Conservation (phyloP, 37 sponge, comb jelly and placozoan genomes). For the Aphrocallistes beatrix region DNA sequence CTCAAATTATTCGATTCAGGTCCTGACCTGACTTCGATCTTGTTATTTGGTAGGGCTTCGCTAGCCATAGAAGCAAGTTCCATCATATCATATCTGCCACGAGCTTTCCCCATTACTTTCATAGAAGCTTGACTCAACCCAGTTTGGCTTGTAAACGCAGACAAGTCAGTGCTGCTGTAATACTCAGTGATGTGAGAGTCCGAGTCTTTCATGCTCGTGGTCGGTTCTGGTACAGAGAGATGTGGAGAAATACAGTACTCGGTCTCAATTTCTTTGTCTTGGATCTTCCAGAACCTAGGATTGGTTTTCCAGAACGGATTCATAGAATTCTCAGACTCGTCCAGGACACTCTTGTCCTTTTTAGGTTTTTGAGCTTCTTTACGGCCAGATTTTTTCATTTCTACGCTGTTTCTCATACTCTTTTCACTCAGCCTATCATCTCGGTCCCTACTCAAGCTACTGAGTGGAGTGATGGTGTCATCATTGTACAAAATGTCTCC, state of each 20-base stretch:
- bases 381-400: too few species aligned
- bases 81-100: background rate
- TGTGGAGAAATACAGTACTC: background rate
- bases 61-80: background rate
- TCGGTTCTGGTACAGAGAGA: background rate
- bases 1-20: background rate
- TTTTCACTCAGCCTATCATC: too few species aligned
- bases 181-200: background rate
- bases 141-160: background rate
- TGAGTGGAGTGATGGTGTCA: background rate
- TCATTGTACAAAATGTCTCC: background rate
- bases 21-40: background rate
- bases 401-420: too few species aligned
- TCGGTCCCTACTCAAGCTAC: background rate
- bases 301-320: conserved; percentile 10
- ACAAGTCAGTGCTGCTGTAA: background rate
- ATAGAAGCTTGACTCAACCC: background rate
- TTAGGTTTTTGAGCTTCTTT: too few species aligned
- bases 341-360: too few species aligned
- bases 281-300: background rate
- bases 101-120: background rate
- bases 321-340: background rate
- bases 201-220: background rate
- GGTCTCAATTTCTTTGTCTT: background rate
- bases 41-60: background rate